phyloP scores from a whole-genome alignment of 2,113 vertebrate genomes.

The Hypanus sabinus region DNA sequence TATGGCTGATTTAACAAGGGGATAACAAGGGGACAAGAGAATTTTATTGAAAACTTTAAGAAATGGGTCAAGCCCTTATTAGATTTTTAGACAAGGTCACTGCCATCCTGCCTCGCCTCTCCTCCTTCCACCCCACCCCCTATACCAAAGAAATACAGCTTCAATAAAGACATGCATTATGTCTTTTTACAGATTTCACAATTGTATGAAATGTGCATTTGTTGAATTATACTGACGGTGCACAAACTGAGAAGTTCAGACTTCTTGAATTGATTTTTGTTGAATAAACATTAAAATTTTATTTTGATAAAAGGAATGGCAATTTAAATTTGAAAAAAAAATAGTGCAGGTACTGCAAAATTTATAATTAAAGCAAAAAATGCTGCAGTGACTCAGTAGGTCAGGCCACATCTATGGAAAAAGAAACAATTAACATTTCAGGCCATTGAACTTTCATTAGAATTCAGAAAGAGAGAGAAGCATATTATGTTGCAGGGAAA shows the following conservation, averaged over 20 bases:
- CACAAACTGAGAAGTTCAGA: not conserved
- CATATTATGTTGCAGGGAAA: no score
- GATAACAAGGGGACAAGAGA: not conserved
- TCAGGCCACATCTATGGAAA: no score
- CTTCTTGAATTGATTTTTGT: not conserved
- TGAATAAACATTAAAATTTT: not conserved
- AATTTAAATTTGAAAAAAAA: not conserved
- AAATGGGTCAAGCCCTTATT: not conserved
- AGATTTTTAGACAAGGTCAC: not conserved
- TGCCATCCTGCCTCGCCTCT: no score
- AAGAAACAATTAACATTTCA: no score
- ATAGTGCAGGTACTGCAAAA: no score
- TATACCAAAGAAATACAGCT: not conserved
- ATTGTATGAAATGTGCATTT: not conserved
- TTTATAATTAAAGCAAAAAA: no score
- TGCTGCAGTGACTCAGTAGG: no score
- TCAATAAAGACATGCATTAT: not conserved
- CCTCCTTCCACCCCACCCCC: no score
- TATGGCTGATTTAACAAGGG: not conserved
- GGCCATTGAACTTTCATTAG: no score
- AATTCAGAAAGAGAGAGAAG: no score
- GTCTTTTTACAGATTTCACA: not conserved
- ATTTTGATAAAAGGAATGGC: not conserved
- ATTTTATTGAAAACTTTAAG: not conserved
- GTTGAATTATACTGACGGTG: not conserved